Evolutionary conservation across 2,797 vertebrate genomes (phyloP), one percentile per base, ranked within the genome.

Genomic region (Lagorchestes hirsutus): DNA sequence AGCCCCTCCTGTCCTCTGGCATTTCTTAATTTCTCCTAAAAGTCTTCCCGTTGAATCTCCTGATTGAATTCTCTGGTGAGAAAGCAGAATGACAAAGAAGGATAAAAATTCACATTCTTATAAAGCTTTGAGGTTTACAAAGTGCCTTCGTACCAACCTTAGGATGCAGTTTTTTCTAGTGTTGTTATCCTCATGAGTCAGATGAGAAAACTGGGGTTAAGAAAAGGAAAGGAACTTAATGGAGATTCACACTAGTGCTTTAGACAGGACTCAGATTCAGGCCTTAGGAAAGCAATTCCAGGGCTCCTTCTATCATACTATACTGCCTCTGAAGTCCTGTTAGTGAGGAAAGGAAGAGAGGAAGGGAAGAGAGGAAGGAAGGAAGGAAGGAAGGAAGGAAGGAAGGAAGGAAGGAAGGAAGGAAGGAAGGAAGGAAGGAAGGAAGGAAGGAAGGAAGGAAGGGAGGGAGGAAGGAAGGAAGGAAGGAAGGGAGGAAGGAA

Each of bases 331-430:
- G n/a, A 74, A n/a, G 22, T 87, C 16, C 22, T 87, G 40, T 87
- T 87, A 87, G 40, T 46, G 40, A 87, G 40, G 74, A 87, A 87
- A n/a, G 18, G n/a, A 31, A 24, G 16, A 31, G 59, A 14, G 1
- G 12, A 3, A 14, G 34, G 59, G 12, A 13, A 34, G 59, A 4
- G 14, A 22, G 12, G 59, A 22, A 34, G 59, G 59, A 14, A 4
- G 12, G 1, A 34, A 62, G 59, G 12, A 13, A 34, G 59, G 12
- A 34, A 22, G 12, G 31, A n/a, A 27, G 62, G 13, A 16, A 67
- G 1, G 22, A n/a, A 8, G 5, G 6, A n/a, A 8, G 4, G 22
- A n/a, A 8, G 62, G 22, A 16, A n/a, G 4, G 5, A 16, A 24
- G 31, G 22, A 67, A 14, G 29, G 8, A 59, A 3, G 11, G 3